Evolutionary conservation across 1,140 invertebrate species (phyloP).

Genomic region (Holcopasites calliopsidis): DNA sequence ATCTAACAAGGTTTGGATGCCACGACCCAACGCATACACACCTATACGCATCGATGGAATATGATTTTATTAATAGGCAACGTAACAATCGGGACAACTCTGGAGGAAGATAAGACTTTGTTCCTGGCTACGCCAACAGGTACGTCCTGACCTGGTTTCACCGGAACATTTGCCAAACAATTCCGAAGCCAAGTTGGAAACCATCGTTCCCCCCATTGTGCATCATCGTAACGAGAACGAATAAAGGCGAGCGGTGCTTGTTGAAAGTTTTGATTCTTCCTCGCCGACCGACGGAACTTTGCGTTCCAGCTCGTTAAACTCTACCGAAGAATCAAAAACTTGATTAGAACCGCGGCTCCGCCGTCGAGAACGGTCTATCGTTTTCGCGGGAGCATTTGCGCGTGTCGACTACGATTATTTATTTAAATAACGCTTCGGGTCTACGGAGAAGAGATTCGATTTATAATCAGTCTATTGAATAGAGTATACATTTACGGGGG

Average conservation of each 20-base stretch:
- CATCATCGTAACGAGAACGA: conserved; percentile 33
- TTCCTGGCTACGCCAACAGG: conserved; percentile 42
- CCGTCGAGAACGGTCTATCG: background rate
- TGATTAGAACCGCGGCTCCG: background rate
- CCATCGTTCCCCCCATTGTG: conserved; percentile 9
- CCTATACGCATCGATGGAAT: background rate
- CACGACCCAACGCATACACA: background rate
- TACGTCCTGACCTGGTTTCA: conserved; percentile 59
- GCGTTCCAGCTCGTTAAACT: background rate
- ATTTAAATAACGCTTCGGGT: no score
- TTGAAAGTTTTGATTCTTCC: conserved; percentile 25
- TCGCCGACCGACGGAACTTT: background rate
- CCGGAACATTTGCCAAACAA: conserved; percentile 45
- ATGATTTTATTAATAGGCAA: conserved; percentile 55
- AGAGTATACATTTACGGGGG: no score
- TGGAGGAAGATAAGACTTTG: conserved; percentile 56
- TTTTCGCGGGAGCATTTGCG: background rate
- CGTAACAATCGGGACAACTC: conserved; percentile 46
- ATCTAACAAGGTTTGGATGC: conserved; percentile 2
- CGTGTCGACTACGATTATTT: background rate
- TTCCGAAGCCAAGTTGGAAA: conserved; percentile 37
- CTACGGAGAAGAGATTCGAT: no score
- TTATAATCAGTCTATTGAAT: no score
- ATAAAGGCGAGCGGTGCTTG: conserved; percentile 9
- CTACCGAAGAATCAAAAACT: conserved; percentile 17